Evolutionary conservation across 2,888 invertebrate genomes (phyloP).

Genomic region (Volucella inflata): DNA sequence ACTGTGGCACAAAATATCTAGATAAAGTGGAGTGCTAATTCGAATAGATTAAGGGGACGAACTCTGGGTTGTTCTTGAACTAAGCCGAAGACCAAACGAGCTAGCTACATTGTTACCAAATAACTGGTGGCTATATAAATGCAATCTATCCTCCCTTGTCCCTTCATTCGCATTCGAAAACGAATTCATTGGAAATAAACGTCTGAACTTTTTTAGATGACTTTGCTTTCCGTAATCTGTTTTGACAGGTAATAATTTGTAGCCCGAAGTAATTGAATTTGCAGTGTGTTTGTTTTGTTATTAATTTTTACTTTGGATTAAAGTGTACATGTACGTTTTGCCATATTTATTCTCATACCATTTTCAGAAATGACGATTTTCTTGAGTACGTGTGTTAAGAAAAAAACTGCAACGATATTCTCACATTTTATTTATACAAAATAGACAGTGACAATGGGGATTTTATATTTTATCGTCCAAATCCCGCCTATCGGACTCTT

Average conservation of each 20-base stretch:
- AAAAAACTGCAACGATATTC: no score
- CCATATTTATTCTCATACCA: no score
- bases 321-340: no score
- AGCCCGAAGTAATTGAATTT: conserved; percentile 22
- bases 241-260: conserved; percentile 61
- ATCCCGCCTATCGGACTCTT: no score
- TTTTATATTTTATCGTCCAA: no score
- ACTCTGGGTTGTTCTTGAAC: conserved; percentile 29
- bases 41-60: conserved; percentile 59
- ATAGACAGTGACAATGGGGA: no score
- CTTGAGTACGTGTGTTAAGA: no score
- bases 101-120: conserved; percentile 46
- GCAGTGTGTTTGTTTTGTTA: conserved; percentile 49
- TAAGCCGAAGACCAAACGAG: conserved; percentile 45
- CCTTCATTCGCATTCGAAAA: no score
- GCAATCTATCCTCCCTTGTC: background rate
- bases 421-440: no score
- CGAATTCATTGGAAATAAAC: conserved; percentile 7
- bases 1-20: background rate
- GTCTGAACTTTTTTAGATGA: conserved; percentile 28
- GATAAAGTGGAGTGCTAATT: conserved; percentile 50
- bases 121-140: conserved; percentile 25
- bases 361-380: no score
- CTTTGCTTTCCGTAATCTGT: conserved; percentile 51
- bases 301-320: conserved; percentile 4